phyloP scores from a whole-genome alignment of 2,888 invertebrate genomes.

The Sclerodermus sp. region DNA sequence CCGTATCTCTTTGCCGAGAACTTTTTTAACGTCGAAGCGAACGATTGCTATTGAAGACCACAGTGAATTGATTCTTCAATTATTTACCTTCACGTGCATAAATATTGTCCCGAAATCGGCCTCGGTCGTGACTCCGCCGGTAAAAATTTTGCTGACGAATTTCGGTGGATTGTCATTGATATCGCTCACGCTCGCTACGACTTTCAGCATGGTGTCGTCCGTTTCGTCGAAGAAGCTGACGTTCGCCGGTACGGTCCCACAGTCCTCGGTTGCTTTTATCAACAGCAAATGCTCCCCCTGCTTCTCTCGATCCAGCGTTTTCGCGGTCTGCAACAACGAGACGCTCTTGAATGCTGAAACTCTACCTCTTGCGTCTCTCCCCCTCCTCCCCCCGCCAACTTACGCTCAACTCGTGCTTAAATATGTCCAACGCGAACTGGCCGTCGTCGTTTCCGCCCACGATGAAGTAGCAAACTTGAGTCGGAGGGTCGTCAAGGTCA shows the following conservation, averaged over 20 bases:
- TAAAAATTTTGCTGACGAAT: constrained; percentile 80
- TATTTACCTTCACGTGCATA: constrained; percentile 75
- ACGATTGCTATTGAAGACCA: no score
- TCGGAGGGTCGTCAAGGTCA: constrained; percentile 76
- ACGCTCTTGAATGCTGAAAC: not conserved
- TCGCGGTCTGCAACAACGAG: constrained; percentile 55
- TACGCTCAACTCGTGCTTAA: constrained; percentile 72
- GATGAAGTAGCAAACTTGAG: constrained; percentile 90
- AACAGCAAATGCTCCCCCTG: constrained; percentile 70
- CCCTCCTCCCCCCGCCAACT: no score
- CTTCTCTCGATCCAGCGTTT: constrained; percentile 76
- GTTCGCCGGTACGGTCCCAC: constrained; percentile 65
- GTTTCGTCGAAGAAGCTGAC: constrained; percentile 61
- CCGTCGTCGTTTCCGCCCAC: constrained; percentile 79
- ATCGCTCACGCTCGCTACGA: constrained; percentile 75
- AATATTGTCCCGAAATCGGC: constrained; percentile 88
- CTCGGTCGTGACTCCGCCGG: constrained; percentile 92
- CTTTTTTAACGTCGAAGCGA: no score
- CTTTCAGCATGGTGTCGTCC: constrained; percentile 72
- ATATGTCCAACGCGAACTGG: constrained; percentile 72
- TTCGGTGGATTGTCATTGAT: constrained; percentile 90
- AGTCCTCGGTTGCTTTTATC: constrained; percentile 83
- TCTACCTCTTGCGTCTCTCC: not conserved
- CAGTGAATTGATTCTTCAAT: not conserved
- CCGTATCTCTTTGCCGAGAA: no score